These are phyloP conservation scores for Drosophila repleta DNA, from an alignment of 1,140 invertebrate species.

Conservation along the genomic window DNA sequence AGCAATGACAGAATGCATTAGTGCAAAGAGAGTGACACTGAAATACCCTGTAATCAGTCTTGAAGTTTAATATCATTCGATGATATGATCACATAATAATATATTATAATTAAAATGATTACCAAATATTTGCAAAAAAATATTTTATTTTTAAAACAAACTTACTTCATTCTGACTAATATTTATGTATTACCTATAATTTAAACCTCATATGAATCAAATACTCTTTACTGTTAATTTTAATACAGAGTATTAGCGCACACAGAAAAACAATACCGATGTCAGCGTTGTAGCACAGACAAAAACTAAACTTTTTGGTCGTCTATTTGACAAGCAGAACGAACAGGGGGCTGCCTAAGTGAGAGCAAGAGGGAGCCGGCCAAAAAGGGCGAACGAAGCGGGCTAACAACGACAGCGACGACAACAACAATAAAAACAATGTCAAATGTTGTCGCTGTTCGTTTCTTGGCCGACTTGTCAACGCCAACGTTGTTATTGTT, in stretches of 20 bases:
- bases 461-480: constrained; percentile 47
- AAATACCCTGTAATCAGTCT: not conserved
- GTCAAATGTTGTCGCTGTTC: constrained; percentile 47
- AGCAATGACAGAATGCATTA: not conserved
- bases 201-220: not conserved
- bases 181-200: not conserved
- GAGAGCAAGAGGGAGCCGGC: not conserved
- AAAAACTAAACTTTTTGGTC: constrained; percentile 56
- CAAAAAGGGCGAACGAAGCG: not conserved
- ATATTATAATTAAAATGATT: too few species aligned
- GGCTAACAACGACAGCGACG: not conserved
- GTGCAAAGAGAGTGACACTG: not conserved
- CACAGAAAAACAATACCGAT: constrained; percentile 27
- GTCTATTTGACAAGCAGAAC: constrained; percentile 35
- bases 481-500: constrained; percentile 24
- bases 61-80: too few species aligned
- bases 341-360: not conserved
- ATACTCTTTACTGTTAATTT: not conserved
- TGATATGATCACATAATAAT: not conserved
- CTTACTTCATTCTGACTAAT: too few species aligned
- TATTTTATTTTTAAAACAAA: too few species aligned
- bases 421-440: constrained; percentile 30
- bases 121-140: too few species aligned
- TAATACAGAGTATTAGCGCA: constrained; percentile 19
- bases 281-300: constrained; percentile 11